phyloP scores from a whole-genome alignment of 1,140 invertebrate species.

The Drosophila suzukii region DNA sequence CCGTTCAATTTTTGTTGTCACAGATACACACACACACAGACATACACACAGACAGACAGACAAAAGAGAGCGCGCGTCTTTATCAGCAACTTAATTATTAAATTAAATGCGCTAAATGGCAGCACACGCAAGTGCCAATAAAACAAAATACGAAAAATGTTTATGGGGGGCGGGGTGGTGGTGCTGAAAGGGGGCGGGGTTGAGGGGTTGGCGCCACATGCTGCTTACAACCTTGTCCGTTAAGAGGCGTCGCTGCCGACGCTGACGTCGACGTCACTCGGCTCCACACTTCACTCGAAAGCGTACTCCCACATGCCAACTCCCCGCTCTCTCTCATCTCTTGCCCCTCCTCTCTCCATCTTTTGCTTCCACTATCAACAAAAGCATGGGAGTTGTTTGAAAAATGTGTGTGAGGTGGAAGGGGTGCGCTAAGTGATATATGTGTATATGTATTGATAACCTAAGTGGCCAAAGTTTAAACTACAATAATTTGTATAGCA shows the following conservation, averaged over 20 bases:
- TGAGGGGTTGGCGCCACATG: slow-evolving; percentile 33
- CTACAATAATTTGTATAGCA: no score
- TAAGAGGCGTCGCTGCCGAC: slow-evolving; percentile 42
- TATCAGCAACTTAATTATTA: slow-evolving; percentile 81
- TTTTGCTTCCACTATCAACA: no score
- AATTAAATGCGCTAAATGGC: slow-evolving; percentile 82
- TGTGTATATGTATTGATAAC: background rate
- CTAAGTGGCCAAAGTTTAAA: background rate
- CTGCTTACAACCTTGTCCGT: slow-evolving; percentile 76
- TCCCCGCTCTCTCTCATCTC: background rate
- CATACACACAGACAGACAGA: background rate
- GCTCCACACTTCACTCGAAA: slow-evolving; percentile 32
- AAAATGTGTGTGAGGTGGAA: background rate
- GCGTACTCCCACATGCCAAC: slow-evolving; percentile 44
- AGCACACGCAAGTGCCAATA: slow-evolving; percentile 80
- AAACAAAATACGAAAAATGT: slow-evolving; percentile 63
- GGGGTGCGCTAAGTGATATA: background rate
- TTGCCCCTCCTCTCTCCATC: no score
- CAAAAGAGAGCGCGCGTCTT: slow-evolving; percentile 56
- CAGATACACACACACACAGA: background rate
- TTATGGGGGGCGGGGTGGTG: slow-evolving; percentile 40
- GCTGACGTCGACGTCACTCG: slow-evolving; percentile 8
- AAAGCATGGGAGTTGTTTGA: background rate
- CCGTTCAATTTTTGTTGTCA: slow-evolving; percentile 44
- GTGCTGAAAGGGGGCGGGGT: background rate